Evolutionary conservation across 1,140 invertebrate genomes (phyloP), one percentile per base, ranked within the genome.

Genomic region (Sitobion miscanthi): DNA sequence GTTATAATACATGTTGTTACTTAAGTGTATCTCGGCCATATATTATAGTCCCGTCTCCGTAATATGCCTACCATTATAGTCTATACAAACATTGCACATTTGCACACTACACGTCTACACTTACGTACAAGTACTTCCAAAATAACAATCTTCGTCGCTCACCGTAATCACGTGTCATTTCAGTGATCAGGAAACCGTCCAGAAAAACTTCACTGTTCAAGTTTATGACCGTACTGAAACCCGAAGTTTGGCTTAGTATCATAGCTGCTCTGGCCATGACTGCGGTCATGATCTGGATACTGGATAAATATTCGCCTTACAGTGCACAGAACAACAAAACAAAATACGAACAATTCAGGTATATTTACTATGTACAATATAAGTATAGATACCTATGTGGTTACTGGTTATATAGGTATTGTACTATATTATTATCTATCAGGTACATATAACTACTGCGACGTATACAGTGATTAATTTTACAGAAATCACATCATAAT

Each of bases 191-290:
- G 23, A 98, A 98, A 95, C 97, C 97, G 2, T 96, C 98, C 4
- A 96, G 97, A 0, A 97, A 97, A 95, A 98, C 97, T 5, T 98
- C 97, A 0, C 95, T 98, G 0, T 99, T 99, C 95, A 98, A 98
- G 95, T 99, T 98, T 95, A 98, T 98, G 98, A 98, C 98, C 0
- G 98, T 99, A 0, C 95, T 99, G 1, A 96, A 97, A 52, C 95
- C 97, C 0, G 98, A 99, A 95, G 98, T 99, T 20, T 98, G 98
- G 98, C 95, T 98, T 21, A 98, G 97, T 94, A 98, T 98, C 93
- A 96, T 98, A 35, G 98, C 96, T 0, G 98, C 98, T 2, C 95
- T 98, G 38, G 96, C 97, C n/a, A 96, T 97, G 11, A 98, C 98
- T 0, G 98, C 97, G 2, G 96, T 98, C 83, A 97, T 98, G 97